Evolutionary conservation across 2,888 invertebrate species (phyloP), one percentile per base, ranked within the genome.

Genomic region (Troides helena): DNA sequence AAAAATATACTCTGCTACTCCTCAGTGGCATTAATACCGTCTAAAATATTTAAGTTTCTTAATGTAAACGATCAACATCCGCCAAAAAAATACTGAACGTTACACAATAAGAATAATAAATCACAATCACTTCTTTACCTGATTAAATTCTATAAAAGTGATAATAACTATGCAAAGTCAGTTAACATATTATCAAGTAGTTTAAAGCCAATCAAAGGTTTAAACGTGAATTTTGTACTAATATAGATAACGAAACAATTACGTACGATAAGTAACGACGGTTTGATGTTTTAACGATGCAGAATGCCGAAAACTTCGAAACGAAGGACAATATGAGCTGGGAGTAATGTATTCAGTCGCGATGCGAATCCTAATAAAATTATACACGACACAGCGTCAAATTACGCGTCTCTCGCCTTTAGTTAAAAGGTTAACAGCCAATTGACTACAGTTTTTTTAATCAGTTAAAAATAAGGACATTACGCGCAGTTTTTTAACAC

Each of bases 371-470:
- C 89, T 92, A 92, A 92, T 92, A 92, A 91, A 92, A 92, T 92
- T 92, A 92, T 89, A 90, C 88, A 89, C 86, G 85, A 85, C 86
- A 85, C 82, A 91, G 92, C 90, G 91, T 92, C 92, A 90, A 90
- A 92, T 92, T 92, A 92, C 92, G 90, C 89, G 86, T 86, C 87
- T 91, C 89, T 88, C 88, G 91, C 90, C 90, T 90, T 90, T 89
- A 92, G 92, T 93, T 93, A 93, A 93, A 93, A 93, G 93, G 93
- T 93, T 93, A 93, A 93, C 92, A 92, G 85, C 81, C 93, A 93
- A 93, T 93, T 93, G 93, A 93, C 92, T 90, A 91, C 88, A 85
- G 89, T 89, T 90, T 90, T 90, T 90, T 88, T 90, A 91, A 92
- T 92, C 91, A 92, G 92, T 92, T 92, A 92, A 91, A 92, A 90